Conservation (phyloP, 2,888 invertebrate genomes). For the Coelinius sp. region DNA sequence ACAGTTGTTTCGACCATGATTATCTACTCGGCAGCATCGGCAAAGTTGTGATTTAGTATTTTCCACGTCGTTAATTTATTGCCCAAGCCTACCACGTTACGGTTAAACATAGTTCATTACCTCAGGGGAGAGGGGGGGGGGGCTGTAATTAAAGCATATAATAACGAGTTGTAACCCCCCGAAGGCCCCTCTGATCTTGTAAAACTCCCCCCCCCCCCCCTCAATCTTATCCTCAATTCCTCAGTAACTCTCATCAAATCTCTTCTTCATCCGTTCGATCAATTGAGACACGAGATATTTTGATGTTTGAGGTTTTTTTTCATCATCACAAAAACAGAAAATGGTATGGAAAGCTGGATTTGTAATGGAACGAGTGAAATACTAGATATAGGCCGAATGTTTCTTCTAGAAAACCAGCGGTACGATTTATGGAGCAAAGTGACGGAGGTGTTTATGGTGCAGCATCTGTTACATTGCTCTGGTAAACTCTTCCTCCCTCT, state of each 20-base stretch:
- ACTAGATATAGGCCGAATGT: conserved; percentile 67
- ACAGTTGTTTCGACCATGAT: conserved; percentile 65
- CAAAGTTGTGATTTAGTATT: conserved; percentile 70
- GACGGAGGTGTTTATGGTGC: conserved; percentile 71
- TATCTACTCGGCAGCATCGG: conserved; percentile 69
- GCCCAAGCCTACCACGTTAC: conserved; percentile 68
- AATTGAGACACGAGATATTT: too few species aligned
- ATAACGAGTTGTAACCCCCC: conserved; percentile 68
- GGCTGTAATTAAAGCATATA: conserved; percentile 69
- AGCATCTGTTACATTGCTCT: conserved; percentile 69
- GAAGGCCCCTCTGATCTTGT: conserved; percentile 63
- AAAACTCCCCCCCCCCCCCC: conserved; percentile 56
- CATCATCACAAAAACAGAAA: too few species aligned
- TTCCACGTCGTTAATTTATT: conserved; percentile 69
- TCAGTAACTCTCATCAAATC: conserved; percentile 33
- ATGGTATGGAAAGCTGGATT: conserved; percentile 52
- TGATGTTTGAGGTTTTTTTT: too few species aligned
- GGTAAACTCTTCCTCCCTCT: conserved; percentile 52
- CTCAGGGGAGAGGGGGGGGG: too few species aligned
- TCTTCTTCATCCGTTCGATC: not conserved
- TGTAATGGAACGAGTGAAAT: conserved; percentile 47
- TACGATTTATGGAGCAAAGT: conserved; percentile 70
- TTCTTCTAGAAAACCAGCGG: conserved; percentile 69
- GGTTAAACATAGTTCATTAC: conserved; percentile 70
- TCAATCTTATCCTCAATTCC: conserved; percentile 32